Evolutionary conservation across 2,888 invertebrate genomes (phyloP).

Genomic region (Lycaena phlaeas): DNA sequence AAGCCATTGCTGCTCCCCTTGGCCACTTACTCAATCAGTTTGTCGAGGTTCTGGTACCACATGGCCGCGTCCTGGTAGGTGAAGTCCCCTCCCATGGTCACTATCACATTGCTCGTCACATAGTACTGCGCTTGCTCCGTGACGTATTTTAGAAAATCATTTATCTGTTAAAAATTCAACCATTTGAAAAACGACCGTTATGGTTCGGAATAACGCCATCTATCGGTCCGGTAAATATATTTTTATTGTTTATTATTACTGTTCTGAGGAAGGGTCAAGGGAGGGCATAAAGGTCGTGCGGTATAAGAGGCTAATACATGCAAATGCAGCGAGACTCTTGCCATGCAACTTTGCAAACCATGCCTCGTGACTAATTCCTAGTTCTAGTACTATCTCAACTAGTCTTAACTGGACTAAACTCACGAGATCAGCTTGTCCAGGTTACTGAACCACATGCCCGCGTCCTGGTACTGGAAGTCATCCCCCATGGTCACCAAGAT

Average conservation of each 20-base stretch:
- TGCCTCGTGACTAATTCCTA: no score
- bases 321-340: no score
- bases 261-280: no score
- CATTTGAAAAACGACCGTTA: not conserved
- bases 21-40: conserved; percentile 79
- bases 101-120: conserved; percentile 80
- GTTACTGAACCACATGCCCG: conserved; percentile 86
- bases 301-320: no score
- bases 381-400: no score
- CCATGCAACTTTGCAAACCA: no score
- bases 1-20: no score
- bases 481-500: conserved; percentile 94
- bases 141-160: conserved; percentile 70
- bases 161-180: conserved; percentile 26
- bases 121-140: conserved; percentile 71
- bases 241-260: no score
- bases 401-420: no score
- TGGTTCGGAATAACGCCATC: conserved; percentile 14
- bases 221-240: no score
- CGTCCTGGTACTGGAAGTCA: conserved; percentile 90
- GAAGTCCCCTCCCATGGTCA: conserved; percentile 95
- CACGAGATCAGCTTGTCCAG: conserved; percentile 91
- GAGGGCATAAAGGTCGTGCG: no score
- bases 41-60: conserved; percentile 89
- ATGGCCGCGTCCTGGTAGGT: conserved; percentile 86